phyloP scores from a whole-genome alignment of 2,888 invertebrate species.

The Archips xylosteana region DNA sequence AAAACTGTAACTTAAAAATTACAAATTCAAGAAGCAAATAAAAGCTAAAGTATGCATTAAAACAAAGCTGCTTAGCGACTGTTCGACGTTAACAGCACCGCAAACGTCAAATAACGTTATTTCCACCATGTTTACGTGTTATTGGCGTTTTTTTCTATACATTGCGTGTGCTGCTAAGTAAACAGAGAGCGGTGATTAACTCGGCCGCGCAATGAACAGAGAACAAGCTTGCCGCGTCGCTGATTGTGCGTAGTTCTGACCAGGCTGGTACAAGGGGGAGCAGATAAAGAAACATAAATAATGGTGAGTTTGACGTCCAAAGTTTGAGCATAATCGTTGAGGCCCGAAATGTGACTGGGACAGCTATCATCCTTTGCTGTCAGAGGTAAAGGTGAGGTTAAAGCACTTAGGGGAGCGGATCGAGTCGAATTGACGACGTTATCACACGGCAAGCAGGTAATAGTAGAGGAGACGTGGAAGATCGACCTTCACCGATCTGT shows the following conservation, averaged over 20 bases:
- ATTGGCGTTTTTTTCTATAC: too few species aligned
- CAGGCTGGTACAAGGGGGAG: not conserved
- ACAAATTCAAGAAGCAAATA: not conserved
- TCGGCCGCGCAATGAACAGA: too few species aligned
- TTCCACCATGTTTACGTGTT: too few species aligned
- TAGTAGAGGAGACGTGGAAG: too few species aligned
- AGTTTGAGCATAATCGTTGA: slow-evolving; percentile 36
- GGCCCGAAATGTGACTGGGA: slow-evolving; percentile 37
- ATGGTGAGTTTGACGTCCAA: slow-evolving; percentile 35
- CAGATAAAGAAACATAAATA: slow-evolving; percentile 38
- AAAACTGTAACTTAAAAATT: too few species aligned
- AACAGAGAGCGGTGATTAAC: too few species aligned
- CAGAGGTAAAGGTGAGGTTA: not conserved
- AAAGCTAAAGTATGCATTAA: slow-evolving; percentile 22
- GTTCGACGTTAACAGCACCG: slow-evolving; percentile 31
- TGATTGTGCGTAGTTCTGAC: too few species aligned
- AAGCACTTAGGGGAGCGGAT: not conserved
- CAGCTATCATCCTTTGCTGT: slow-evolving; percentile 36
- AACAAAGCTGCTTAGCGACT: slow-evolving; percentile 27
- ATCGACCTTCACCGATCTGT: too few species aligned
- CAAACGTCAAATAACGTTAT: slow-evolving; percentile 30
- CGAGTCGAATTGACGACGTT: too few species aligned
- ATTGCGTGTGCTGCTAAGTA: too few species aligned
- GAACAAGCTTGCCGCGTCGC: too few species aligned
- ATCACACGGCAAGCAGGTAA: too few species aligned